These are phyloP conservation scores for Phaethon lepturus DNA, from an alignment of 2,113 vertebrate species.

Conservation along the genomic window DNA sequence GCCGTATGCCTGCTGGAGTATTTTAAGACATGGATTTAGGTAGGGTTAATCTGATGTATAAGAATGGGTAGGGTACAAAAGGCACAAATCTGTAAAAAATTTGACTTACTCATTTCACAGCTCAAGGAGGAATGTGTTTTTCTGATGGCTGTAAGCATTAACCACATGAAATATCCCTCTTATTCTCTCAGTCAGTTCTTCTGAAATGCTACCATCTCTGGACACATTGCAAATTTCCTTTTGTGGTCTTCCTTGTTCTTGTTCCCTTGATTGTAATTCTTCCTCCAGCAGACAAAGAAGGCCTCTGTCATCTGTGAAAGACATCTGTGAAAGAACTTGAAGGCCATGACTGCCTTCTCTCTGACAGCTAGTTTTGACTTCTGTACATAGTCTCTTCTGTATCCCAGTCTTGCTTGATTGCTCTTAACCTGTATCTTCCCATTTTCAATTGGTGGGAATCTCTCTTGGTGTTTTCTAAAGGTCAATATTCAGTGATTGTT, in stretches of 20 bases:
- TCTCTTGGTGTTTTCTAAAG: background rate
- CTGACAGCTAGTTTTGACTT: background rate
- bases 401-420: background rate
- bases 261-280: background rate
- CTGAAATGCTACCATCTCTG: background rate
- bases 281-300: background rate
- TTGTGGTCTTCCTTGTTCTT: background rate
- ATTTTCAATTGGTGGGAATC: background rate
- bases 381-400: background rate
- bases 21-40: background rate
- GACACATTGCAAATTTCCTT: background rate
- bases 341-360: background rate
- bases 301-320: background rate
- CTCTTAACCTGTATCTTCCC: background rate
- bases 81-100: background rate
- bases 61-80: background rate
- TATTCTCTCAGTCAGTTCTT: background rate
- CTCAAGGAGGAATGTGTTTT: background rate
- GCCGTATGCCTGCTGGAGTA: background rate
- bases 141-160: background rate
- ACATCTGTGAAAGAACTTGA: background rate
- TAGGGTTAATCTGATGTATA: background rate
- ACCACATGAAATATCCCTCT: background rate
- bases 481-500: background rate
- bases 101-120: background rate